These are phyloP conservation scores for Halichoeres trimaculatus DNA, from an alignment of 2,113 vertebrate genomes.

Conservation along the genomic window DNA sequence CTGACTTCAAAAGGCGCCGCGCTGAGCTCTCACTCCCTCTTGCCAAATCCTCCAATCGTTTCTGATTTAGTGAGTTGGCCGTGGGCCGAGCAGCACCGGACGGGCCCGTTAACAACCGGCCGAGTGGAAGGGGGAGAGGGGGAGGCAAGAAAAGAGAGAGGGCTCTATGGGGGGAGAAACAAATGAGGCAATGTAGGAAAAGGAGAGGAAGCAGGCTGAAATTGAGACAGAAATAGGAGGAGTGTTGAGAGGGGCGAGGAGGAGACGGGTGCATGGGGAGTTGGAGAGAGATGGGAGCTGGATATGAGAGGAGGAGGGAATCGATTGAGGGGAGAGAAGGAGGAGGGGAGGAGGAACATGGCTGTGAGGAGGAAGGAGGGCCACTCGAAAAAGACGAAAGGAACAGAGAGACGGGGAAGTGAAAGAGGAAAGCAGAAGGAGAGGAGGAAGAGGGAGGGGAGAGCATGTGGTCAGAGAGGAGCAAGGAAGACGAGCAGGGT, in stretches of 20 bases:
- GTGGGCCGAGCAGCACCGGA: constrained; percentile 78
- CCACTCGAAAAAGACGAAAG: constrained; percentile 69
- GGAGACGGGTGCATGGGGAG: constrained; percentile 57
- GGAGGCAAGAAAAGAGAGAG: constrained; percentile 28
- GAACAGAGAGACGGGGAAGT: constrained; percentile 64
- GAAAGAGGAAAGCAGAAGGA: constrained; percentile 75
- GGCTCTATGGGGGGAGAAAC: constrained; percentile 30
- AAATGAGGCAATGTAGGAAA: constrained; percentile 65
- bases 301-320: constrained; percentile 60
- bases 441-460: constrained; percentile 61
- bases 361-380: constrained; percentile 51
- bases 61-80: constrained; percentile 85
- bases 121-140: constrained; percentile 33
- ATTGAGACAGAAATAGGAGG: constrained; percentile 78
- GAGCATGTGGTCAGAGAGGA: constrained; percentile 59
- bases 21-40: constrained; percentile 83
- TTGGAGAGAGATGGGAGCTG: constrained; percentile 62
- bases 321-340: constrained; percentile 46
- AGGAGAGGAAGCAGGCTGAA: constrained; percentile 67
- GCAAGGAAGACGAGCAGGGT: constrained; percentile 27
- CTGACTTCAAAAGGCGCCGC: constrained; percentile 78
- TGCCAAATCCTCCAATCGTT: constrained; percentile 86
- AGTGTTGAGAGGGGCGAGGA: constrained; percentile 70
- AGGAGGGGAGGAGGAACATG: neutral
- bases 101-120: constrained; percentile 76